A percentile compares a stretch with the other conserved stretches of the same genome.
Evolutionary conservation across 1,140 invertebrate species (phyloP).

Genomic region (Araneus ventricosus): DNA sequence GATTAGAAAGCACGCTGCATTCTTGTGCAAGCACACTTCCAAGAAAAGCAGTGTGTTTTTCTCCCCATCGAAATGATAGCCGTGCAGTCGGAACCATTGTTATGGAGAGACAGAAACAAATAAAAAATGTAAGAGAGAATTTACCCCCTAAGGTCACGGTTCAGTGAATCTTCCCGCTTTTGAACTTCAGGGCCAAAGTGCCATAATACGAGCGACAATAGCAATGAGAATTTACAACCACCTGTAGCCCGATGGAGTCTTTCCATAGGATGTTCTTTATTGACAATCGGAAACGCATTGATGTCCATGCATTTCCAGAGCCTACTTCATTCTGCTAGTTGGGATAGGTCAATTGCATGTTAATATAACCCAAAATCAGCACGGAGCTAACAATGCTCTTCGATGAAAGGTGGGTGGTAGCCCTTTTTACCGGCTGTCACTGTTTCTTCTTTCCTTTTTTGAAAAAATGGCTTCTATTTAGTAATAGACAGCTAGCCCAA

Average conservation of each 20-base stretch:
- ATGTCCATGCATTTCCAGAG: background rate
- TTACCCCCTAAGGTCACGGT: conserved; percentile 54
- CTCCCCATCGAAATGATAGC: conserved; percentile 5
- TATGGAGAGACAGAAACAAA: conserved; percentile 10
- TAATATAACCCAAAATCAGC: conserved; percentile 5
- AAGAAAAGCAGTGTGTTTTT: background rate
- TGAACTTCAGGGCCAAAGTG: conserved; percentile 56
- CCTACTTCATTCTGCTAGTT: background rate
- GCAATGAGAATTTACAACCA: conserved; percentile 49
- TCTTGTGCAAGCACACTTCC: background rate
- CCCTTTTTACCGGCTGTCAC: background rate
- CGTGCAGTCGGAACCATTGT: conserved; percentile 27
- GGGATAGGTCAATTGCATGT: conserved; percentile 59
- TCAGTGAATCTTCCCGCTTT: conserved; percentile 9
- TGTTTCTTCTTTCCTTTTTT: background rate
- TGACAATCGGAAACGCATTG: conserved; percentile 39
- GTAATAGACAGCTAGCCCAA: background rate
- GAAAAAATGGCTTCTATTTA: background rate
- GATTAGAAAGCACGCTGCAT: background rate
- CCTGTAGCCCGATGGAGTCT: background rate
- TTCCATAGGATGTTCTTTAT: conserved; percentile 54
- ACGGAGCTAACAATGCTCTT: background rate
- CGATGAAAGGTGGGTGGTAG: conserved; percentile 24
- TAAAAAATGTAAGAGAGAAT: conserved; percentile 35
- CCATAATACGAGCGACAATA: conserved; percentile 54